Evolutionary conservation across 2,113 vertebrate species (phyloP), one percentile per base, ranked within the genome.

Genomic region (Labrus mixtus): DNA sequence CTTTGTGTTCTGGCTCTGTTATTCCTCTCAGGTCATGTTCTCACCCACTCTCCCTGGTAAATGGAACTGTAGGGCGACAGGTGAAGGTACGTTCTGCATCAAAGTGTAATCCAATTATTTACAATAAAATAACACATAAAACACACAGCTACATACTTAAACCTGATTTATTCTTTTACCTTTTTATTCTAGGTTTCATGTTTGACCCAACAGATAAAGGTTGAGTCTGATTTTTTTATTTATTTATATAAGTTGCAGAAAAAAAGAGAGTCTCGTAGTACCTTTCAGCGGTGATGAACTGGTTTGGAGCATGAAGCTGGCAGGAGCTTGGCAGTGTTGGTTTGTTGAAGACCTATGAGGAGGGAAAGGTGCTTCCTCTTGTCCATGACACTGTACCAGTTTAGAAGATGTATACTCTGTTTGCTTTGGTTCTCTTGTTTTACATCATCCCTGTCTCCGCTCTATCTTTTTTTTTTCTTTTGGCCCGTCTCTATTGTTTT

Each of bases 71-170:
- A 58, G 36, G 73, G 66, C 82, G 78, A 68, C 63, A 80, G 67
- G 46, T 87, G 55, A 86, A 56, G 76, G 78, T 51, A 68, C 51
- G 76, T 76, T 87, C 55, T 64, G 46, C 69, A 17, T 46, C 76
- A 80, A 75, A 68, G 55, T 83, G 68, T 82, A 82, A 84, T 72
- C 48, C 62, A 79, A 84, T 82, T 84, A 33, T 75, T 82, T 62
- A 79, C 72, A 16, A 62, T 23, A n/a, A 43, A 48, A 62, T 50
- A 37, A 12, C 25, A 25, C 25, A 25, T 25, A 25, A 25, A 25
- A 25, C 25, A 15, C 78, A 46, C 3, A 13, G 50, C 43, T 65
- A 57, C n/a, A 61, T 58, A n/a, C 29, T 33, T 33, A 6, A 6
- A 33, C 29, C 29, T 33, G 29, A 33, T 3, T 33, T 6, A 33